Conservation (phyloP, 2,888 invertebrate genomes). For the Sarcophaga rosellei region DNA sequence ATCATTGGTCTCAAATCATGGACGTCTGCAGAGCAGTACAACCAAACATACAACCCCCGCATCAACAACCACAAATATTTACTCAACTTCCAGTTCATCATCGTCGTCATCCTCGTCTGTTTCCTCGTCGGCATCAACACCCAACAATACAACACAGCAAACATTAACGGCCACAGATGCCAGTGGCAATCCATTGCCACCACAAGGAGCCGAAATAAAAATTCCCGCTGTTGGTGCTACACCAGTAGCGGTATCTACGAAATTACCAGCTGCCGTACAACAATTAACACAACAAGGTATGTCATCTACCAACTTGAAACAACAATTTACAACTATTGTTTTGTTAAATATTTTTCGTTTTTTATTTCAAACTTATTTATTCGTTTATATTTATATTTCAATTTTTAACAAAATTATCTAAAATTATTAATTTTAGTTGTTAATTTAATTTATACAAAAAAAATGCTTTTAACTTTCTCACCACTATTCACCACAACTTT, state of each 20-base stretch:
- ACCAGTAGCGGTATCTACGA: slow-evolving; percentile 84
- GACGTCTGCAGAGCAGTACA: slow-evolving; percentile 62
- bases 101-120: slow-evolving; percentile 27
- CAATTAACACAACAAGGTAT: slow-evolving; percentile 85
- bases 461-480: slow-evolving; percentile 60
- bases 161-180: slow-evolving; percentile 66
- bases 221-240: slow-evolving; percentile 84
- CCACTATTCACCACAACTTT: slow-evolving; percentile 56
- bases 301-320: slow-evolving; percentile 29
- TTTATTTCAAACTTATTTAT: slow-evolving; percentile 28
- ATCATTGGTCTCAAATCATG: slow-evolving; percentile 61
- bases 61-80: slow-evolving; percentile 42
- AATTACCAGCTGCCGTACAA: slow-evolving; percentile 84
- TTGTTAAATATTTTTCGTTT: not conserved
- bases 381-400: slow-evolving; percentile 26
- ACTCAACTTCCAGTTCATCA: slow-evolving; percentile 36
- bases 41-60: slow-evolving; percentile 50
- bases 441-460: slow-evolving; percentile 46
- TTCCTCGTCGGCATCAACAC: slow-evolving; percentile 30
- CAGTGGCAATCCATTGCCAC: slow-evolving; percentile 76
- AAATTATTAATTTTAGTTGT: slow-evolving; percentile 40
- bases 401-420: slow-evolving; percentile 54
- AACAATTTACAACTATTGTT: slow-evolving; percentile 2
- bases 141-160: slow-evolving; percentile 21
- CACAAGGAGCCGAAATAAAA: slow-evolving; percentile 84